Evolutionary conservation across 2,888 invertebrate genomes (phyloP), one percentile per base, ranked within the genome.

Genomic region (Noctua fimbriata): DNA sequence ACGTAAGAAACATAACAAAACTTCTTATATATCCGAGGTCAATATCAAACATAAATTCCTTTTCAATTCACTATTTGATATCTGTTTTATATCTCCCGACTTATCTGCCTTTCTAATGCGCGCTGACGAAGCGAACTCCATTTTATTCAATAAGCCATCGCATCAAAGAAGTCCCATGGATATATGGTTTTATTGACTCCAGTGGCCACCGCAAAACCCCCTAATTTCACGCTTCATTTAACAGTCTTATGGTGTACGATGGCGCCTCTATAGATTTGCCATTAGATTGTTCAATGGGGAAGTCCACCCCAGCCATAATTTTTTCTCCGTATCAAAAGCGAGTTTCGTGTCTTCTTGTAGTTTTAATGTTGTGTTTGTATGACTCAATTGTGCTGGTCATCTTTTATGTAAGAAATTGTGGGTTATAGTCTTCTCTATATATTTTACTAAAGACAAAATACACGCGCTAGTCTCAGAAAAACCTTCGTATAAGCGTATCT

Each of bases 181-280:
- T 91, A 90, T 91, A 90, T 90, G 83, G 89, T 93, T 92, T 92
- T 89, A 89, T 90, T 90, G 90, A 89, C 87, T 89, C 89, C 93
- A 87, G 88, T 92, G 94, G 94, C 92, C 94, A 91, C 90, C 90
- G 93, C 92, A 90, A 94, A 94, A 94, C 92, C 94, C 95, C 94
- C 94, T 96, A 96, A 96, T 96, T 96, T 96, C 94, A 90, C 93
- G 94, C 91, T 93, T 96, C 96, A 96, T 96, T 96, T 93, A 95
- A 95, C 95, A 90, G 95, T 95, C 95, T 95, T 96, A 96, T 94
- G 94, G 95, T 90, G 91, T 91, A 79, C 76, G 90, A 87, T 90
- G 96, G 94, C 95, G 95, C 95, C 96, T 93, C 92, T 91, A 95
- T 96, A 95, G 96, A 96, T 95, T 95, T 92, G 87, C 92, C 95